A percentile compares a stretch with the other conserved stretches of the same genome.
Evolutionary conservation across 30 jellyfish, hydroid and myxozoan species (phyloP).

Genomic region (Hydractinia echinata): DNA sequence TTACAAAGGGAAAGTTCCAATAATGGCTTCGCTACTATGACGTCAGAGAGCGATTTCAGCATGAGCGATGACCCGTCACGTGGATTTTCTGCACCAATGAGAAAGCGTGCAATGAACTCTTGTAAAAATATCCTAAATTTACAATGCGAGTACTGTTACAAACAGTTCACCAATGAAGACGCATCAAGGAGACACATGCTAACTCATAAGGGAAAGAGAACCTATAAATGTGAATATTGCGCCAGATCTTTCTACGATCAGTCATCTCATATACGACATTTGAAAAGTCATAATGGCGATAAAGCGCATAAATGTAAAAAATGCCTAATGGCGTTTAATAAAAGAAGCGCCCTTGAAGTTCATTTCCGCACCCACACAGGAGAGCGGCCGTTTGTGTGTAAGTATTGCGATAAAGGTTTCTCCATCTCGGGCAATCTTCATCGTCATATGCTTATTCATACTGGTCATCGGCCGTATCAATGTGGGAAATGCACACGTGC

Average conservation of each 20-base stretch:
- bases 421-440: conserved; percentile 52
- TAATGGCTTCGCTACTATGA: too few relatives aligned
- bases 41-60: too few relatives aligned
- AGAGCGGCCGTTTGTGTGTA: conserved; percentile 34
- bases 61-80: too few relatives aligned
- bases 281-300: conserved; percentile 34
- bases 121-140: background rate
- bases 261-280: conserved; percentile 24
- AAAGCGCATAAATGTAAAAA: conserved; percentile 35
- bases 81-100: too few relatives aligned
- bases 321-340: conserved; percentile 40
- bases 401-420: conserved; percentile 34
- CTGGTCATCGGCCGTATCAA: conserved; percentile 43
- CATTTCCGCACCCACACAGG: conserved; percentile 45
- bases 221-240: conserved; percentile 32
- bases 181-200: conserved; percentile 16
- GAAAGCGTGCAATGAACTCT: too few relatives aligned
- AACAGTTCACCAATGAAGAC: conserved; percentile 6
- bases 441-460: conserved; percentile 40
- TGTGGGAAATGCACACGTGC: conserved; percentile 48
- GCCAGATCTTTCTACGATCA: conserved; percentile 43
- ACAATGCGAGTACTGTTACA: conserved; percentile 37
- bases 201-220: conserved; percentile 40
- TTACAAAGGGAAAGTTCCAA: too few relatives aligned
- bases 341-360: conserved; percentile 39